Percentiles rank a stretch among this genome's conserved stretches.
Evolutionary conservation across 1,140 invertebrate species (phyloP).

Genomic region (Tetranychus urticae): DNA sequence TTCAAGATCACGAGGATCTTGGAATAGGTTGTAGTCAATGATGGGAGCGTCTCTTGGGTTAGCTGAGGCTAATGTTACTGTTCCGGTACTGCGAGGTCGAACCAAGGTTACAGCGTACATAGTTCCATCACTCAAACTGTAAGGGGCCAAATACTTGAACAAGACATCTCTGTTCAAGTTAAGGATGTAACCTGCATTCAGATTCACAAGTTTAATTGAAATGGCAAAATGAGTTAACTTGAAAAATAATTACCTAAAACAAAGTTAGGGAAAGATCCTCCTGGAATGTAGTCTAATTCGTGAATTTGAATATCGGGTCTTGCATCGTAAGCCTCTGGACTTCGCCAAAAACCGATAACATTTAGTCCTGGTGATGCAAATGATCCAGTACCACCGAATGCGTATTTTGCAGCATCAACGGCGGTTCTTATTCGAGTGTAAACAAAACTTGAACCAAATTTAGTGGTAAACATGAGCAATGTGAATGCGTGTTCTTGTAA

Average conservation of each 20-base stretch:
- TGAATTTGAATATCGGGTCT: background rate
- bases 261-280: background rate
- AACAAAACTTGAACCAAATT: background rate
- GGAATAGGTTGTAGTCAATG: constrained; percentile 75
- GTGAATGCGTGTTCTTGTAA: constrained; percentile 21
- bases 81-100: constrained; percentile 39
- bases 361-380: background rate
- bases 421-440: background rate
- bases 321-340: background rate
- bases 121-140: background rate
- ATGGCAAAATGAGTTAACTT: background rate
- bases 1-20: constrained; percentile 22
- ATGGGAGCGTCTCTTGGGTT: constrained; percentile 69
- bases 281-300: background rate
- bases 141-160: background rate
- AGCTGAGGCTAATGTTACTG: constrained; percentile 43
- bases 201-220: background rate
- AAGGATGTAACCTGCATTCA: background rate
- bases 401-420: background rate
- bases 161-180: background rate
- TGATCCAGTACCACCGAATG: background rate
- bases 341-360: background rate
- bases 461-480: background rate
- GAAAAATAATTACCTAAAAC: background rate
- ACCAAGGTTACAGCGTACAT: constrained; percentile 23